Evolutionary conservation across 1,140 invertebrate species (phyloP).

Genomic region (Aphaenogaster rudis): DNA sequence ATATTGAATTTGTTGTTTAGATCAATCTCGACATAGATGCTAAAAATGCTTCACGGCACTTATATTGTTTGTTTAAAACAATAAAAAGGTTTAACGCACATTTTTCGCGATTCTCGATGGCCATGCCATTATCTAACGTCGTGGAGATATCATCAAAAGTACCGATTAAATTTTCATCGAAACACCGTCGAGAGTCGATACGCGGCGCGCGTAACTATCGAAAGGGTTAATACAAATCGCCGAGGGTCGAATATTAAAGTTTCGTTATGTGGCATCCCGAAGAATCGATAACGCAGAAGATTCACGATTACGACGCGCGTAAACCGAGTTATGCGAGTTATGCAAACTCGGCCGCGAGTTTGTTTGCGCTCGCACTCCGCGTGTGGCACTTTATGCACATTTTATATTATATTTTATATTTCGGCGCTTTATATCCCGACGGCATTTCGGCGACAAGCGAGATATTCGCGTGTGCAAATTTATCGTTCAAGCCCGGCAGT

Average conservation of each 20-base stretch:
- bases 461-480: conserved; percentile 25
- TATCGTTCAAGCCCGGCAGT: conserved; percentile 52
- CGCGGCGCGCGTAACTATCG: neutral
- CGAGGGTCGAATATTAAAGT: conserved; percentile 34
- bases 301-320: conserved; percentile 35
- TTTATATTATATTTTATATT: conserved; percentile 29
- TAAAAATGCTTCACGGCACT: neutral
- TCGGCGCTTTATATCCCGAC: conserved; percentile 1
- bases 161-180: conserved; percentile 12
- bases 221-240: conserved; percentile 42
- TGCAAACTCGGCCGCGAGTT: conserved; percentile 14
- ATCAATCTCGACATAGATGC: conserved; percentile 13
- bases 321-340: conserved; percentile 40
- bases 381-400: neutral
- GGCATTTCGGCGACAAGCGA: conserved; percentile 6
- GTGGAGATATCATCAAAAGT: conserved; percentile 1
- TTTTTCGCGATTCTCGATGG: neutral
- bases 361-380: neutral
- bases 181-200: conserved; percentile 5
- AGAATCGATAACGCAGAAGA: conserved; percentile 12
- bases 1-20: conserved; percentile 18
- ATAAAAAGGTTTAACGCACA: neutral
- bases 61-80: conserved; percentile 5
- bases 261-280: conserved; percentile 13
- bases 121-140: neutral